These are phyloP conservation scores for Drosophila picticornis DNA, from an alignment of 2,888 invertebrate genomes.

Conservation along the genomic window DNA sequence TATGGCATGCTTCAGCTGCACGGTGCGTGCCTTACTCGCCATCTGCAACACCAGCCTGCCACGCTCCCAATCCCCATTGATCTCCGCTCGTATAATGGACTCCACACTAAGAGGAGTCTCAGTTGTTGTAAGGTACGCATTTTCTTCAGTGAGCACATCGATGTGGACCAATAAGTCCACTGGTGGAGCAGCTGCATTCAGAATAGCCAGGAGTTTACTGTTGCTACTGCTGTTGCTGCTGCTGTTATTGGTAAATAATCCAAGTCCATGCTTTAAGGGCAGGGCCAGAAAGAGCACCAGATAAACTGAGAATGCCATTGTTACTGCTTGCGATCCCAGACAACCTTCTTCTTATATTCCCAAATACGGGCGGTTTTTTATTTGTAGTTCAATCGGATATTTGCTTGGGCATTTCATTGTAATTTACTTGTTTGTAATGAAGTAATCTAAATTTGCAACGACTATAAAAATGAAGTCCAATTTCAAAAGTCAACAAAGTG, in stretches of 20 bases:
- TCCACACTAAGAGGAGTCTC: constrained; percentile 26
- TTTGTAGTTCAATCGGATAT: constrained; percentile 55
- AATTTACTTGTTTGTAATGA: constrained; percentile 53
- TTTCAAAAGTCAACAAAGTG: constrained; percentile 41
- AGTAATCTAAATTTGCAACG: constrained; percentile 23
- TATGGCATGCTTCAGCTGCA: constrained; percentile 59
- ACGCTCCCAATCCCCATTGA: constrained; percentile 66
- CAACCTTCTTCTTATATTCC: constrained; percentile 35
- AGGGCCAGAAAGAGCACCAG: constrained; percentile 26
- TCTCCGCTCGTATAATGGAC: constrained; percentile 60
- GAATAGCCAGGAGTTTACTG: constrained; percentile 38
- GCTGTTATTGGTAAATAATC: neutral
- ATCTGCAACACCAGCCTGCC: constrained; percentile 40
- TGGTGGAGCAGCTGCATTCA: constrained; percentile 38
- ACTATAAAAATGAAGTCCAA: constrained; percentile 29
- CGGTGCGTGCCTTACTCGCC: constrained; percentile 40
- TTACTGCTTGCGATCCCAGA: neutral
- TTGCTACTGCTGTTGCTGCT: constrained; percentile 25
- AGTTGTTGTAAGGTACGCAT: neutral
- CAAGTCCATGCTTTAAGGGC: neutral
- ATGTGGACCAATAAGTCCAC: constrained; percentile 57
- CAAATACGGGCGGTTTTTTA: constrained; percentile 5
- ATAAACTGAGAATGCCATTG: constrained; percentile 14
- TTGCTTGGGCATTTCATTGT: constrained; percentile 46
- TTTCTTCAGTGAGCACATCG: constrained; percentile 34